Conservation (phyloP, 53 echinoderm and acorn worm genomes). For the Temnopleurus reevesii region DNA sequence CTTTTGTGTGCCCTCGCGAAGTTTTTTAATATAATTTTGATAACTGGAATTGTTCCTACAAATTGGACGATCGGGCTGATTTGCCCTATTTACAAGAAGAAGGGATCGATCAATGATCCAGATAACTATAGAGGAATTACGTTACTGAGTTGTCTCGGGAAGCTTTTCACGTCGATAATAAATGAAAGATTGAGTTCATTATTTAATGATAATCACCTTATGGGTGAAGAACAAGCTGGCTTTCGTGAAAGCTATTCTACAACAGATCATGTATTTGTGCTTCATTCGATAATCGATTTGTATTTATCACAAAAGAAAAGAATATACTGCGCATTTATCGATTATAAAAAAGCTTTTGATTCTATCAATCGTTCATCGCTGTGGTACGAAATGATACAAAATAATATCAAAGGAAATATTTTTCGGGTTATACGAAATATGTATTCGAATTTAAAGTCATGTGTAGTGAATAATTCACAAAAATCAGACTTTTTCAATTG, state of each 20-base stretch:
- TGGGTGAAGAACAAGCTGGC: not conserved
- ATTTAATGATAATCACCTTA: too few relatives aligned
- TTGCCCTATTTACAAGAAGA: conserved; percentile 29
- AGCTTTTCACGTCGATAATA: not conserved
- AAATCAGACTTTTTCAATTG: too few relatives aligned
- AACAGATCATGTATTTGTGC: not conserved
- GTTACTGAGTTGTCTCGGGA: not conserved
- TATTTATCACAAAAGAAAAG: not conserved
- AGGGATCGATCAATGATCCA: not conserved
- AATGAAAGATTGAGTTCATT: too few relatives aligned
- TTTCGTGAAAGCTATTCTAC: not conserved
- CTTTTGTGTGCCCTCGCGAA: not conserved
- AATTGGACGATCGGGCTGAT: too few relatives aligned
- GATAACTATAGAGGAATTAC: conserved; percentile 46
- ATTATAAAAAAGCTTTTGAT: not conserved
- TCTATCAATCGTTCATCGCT: not conserved
- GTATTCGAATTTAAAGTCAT: not conserved
- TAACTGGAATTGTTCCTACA: not conserved
- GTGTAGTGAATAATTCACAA: not conserved
- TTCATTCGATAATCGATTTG: not conserved
- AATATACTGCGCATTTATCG: not conserved
- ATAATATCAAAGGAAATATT: not conserved
- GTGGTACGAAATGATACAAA: not conserved
- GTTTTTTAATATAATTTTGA: conserved; percentile 22
- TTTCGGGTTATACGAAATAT: not conserved